Evolutionary conservation across 2,113 vertebrate species (phyloP).

Genomic region (Chloropsis hardwickii): DNA sequence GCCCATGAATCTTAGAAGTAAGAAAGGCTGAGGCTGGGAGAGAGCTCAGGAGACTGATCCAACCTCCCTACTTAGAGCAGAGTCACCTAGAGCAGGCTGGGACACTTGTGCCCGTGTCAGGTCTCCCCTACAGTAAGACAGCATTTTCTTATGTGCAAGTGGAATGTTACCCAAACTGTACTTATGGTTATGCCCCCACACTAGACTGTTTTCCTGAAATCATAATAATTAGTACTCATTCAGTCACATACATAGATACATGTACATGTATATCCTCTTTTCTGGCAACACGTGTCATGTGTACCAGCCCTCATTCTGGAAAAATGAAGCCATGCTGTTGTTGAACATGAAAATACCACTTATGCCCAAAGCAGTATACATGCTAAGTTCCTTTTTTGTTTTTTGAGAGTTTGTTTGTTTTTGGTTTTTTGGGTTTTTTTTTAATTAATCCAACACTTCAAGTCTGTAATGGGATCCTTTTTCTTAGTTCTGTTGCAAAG

Average conservation of each 20-base stretch:
- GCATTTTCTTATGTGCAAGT: neutral
- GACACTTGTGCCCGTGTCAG: neutral
- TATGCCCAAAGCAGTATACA: neutral
- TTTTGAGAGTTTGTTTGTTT: neutral
- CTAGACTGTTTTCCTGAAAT: neutral
- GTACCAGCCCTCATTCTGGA: neutral
- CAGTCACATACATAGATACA: too few relatives aligned
- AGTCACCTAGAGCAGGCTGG: neutral
- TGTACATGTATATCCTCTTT: neutral
- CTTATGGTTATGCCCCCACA: neutral
- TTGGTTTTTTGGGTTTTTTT: neutral
- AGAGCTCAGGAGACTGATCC: neutral
- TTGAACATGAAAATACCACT: neutral
- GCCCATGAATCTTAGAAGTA: neutral
- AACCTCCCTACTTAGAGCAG: neutral
- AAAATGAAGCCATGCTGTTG: neutral
- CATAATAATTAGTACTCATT: neutral
- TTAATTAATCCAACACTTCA: neutral
- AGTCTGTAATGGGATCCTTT: neutral
- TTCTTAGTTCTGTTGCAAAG: neutral
- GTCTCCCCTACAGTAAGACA: neutral
- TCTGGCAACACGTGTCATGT: fast-evolving
- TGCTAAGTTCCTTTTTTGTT: neutral
- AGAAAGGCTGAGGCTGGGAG: neutral
- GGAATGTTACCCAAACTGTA: neutral